Evolutionary conservation across 2,797 vertebrate species (phyloP).

Genomic region (Scleropages formosus): DNA sequence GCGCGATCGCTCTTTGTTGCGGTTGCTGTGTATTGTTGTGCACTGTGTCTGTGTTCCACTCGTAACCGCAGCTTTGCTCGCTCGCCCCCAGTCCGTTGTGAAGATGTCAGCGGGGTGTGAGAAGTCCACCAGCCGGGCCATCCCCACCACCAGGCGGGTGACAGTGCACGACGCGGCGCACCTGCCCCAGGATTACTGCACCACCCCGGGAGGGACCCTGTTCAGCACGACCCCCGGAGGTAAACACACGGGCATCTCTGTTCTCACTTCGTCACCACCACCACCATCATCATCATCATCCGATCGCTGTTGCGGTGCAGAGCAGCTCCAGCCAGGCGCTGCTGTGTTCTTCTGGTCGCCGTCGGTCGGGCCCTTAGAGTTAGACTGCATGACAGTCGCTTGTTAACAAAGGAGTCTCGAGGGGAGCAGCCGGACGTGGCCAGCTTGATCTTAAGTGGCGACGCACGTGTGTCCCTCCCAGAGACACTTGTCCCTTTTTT

Average conservation of each 20-base stretch:
- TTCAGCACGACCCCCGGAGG: constrained; percentile 87
- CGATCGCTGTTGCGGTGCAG: not conserved
- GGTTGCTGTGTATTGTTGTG: constrained; percentile 26
- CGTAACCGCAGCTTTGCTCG: not conserved
- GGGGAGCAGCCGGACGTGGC: no score
- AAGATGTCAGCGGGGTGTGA: constrained; percentile 72
- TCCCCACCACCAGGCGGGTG: constrained; percentile 73
- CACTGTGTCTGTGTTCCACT: constrained; percentile 11
- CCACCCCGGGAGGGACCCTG: constrained; percentile 81
- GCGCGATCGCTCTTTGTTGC: constrained; percentile 31
- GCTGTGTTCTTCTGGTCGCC: not conserved
- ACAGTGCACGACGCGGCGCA: constrained; percentile 70
- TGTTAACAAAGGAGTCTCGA: no score
- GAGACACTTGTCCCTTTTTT: no score
- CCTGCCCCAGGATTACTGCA: constrained; percentile 78
- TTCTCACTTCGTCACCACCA: not conserved
- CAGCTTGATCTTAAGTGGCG: no score
- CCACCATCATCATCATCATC: not conserved
- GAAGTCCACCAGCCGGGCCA: constrained; percentile 72
- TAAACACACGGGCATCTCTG: constrained; percentile 35
- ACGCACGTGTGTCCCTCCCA: no score
- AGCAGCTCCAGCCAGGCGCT: not conserved
- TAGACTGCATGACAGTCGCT: no score
- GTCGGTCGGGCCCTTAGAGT: no score
- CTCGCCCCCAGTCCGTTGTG: not conserved